Conservation (phyloP, 2,113 vertebrate genomes). For the Neolamprologus tretocephalus region DNA sequence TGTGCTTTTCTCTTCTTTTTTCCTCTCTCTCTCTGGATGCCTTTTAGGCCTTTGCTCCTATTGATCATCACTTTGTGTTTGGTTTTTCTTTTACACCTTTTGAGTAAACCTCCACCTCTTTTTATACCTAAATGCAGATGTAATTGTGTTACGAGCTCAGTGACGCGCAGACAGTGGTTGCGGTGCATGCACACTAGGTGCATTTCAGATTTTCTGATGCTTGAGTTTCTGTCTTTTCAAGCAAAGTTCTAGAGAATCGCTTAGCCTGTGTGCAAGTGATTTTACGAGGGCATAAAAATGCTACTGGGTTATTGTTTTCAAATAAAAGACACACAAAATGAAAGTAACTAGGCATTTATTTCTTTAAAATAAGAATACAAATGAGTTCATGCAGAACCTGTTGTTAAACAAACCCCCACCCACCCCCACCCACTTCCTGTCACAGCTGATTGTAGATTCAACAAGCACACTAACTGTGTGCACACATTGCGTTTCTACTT, state of each 20-base stretch:
- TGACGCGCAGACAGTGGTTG: neutral
- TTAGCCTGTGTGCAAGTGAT: neutral
- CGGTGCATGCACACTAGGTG: neutral
- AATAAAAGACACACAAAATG: neutral
- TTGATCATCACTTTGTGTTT: neutral
- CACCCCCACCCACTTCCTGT: neutral
- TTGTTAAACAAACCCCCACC: neutral
- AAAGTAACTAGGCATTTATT: neutral
- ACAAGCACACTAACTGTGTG: neutral
- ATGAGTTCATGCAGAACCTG: neutral
- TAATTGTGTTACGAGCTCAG: neutral
- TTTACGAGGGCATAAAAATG: neutral
- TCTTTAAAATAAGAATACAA: neutral
- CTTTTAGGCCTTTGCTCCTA: neutral
- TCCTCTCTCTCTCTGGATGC: neutral
- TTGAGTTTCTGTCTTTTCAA: neutral
- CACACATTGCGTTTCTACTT: neutral
- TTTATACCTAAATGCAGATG: neutral
- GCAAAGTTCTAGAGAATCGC: neutral
- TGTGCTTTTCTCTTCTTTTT: neutral
- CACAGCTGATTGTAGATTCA: neutral
- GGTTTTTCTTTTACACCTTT: neutral
- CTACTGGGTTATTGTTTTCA: neutral
- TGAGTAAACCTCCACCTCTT: neutral
- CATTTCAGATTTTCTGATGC: neutral